Conservation (phyloP, 2,113 vertebrate species). For the Prionailurus viverrinus region DNA sequence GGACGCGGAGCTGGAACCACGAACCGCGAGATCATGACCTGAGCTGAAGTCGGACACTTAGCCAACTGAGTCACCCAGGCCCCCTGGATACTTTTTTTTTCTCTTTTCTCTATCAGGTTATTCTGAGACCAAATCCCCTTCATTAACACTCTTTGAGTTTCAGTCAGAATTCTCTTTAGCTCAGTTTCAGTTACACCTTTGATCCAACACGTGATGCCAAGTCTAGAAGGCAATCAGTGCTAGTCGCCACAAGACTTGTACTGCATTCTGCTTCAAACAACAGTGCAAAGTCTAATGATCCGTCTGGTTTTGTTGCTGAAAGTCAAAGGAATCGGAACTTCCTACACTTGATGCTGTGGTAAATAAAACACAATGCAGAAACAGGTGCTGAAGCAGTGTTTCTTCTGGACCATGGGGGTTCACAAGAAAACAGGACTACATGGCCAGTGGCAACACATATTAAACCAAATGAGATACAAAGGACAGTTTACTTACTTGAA, state of each 20-base stretch:
- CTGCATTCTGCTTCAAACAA: not conserved
- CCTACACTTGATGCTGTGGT: not conserved
- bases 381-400: not conserved
- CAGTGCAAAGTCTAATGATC: not conserved
- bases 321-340: not conserved
- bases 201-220: not conserved
- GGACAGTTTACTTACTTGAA: not conserved
- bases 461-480: not conserved
- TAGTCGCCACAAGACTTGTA: not conserved
- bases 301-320: not conserved
- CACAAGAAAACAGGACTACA: not conserved
- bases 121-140: not conserved
- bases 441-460: not conserved
- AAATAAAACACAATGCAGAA: not conserved
- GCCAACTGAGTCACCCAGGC: no score
- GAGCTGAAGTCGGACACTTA: no score
- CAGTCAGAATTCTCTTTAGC: not conserved
- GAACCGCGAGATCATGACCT: no score
- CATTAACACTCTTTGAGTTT: not conserved
- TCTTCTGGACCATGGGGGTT: not conserved
- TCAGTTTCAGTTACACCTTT: not conserved
- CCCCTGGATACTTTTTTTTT: not conserved
- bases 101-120: not conserved
- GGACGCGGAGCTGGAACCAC: no score
- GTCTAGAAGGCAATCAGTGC: not conserved